Evolutionary conservation across 1,140 invertebrate genomes (phyloP).

Genomic region (Drosophila bocqueti): DNA sequence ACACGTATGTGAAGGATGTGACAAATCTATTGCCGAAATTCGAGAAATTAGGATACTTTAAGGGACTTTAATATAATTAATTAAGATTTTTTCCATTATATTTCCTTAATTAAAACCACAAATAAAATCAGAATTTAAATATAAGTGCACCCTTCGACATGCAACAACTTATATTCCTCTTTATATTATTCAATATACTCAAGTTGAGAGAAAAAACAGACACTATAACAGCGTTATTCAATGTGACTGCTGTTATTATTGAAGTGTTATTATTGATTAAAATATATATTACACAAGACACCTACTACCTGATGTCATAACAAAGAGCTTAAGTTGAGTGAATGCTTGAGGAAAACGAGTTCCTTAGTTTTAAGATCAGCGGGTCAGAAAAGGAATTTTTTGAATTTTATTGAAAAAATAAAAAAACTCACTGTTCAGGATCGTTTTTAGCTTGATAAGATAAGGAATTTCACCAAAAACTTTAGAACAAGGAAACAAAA

Average conservation of each 20-base stretch:
- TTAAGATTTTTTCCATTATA: too few species aligned
- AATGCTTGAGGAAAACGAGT: neutral
- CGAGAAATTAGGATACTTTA: slow-evolving; percentile 58
- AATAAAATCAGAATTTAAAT: neutral
- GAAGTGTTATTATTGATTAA: slow-evolving; percentile 1
- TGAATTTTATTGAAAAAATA: too few species aligned
- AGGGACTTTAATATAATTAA: slow-evolving; percentile 19
- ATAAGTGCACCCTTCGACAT: neutral
- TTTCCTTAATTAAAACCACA: neutral
- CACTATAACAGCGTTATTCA: neutral
- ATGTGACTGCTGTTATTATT: neutral
- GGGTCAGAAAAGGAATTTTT: too few species aligned
- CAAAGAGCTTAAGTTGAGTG: neutral
- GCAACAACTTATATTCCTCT: neutral
- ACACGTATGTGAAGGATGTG: slow-evolving; percentile 51
- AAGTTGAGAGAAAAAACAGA: neutral
- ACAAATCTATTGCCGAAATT: slow-evolving; percentile 45
- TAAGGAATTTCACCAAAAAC: neutral
- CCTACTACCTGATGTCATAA: neutral
- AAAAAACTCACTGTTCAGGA: neutral
- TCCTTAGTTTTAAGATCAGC: neutral
- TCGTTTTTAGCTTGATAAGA: neutral
- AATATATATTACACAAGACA: slow-evolving; percentile 1
- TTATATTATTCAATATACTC: neutral
- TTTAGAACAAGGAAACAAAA: neutral